Percentiles rank a stretch among this genome's conserved stretches.
Evolutionary conservation across 2,888 invertebrate genomes (phyloP).

Genomic region (Lepidocyrtoides sp.): DNA sequence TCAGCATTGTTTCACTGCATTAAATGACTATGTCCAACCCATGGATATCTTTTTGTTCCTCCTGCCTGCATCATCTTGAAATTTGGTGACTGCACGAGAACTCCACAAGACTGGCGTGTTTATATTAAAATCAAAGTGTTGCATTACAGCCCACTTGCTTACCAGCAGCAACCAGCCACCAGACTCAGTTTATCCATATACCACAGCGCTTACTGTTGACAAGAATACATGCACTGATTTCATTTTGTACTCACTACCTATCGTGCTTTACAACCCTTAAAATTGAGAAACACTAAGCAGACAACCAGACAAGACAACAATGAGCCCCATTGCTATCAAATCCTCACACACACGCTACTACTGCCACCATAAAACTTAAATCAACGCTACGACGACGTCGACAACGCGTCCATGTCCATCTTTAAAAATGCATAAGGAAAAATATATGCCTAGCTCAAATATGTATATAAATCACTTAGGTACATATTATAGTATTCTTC

Average conservation of each 20-base stretch:
- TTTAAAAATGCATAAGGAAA: neutral
- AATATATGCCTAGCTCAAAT: neutral
- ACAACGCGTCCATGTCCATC: neutral
- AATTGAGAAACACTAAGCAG: neutral
- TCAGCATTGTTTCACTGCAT: neutral
- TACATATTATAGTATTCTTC: neutral
- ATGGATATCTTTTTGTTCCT: neutral
- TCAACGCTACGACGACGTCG: neutral
- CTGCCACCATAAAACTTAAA: neutral
- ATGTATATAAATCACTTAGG: neutral
- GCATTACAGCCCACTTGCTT: conserved; percentile 26
- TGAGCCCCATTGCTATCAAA: neutral
- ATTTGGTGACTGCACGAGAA: conserved; percentile 59
- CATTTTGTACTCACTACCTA: neutral
- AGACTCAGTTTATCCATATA: neutral
- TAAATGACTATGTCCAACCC: neutral
- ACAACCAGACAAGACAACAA: neutral
- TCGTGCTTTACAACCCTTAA: no score
- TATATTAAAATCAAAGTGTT: conserved; percentile 60
- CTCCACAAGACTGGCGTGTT: conserved; percentile 63
- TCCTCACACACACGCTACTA: neutral
- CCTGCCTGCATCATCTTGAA: neutral
- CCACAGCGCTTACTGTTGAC: neutral
- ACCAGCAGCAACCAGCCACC: neutral
- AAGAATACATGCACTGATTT: neutral